Conservation (phyloP, 2,113 vertebrate genomes). For the Anhinga anhinga region DNA sequence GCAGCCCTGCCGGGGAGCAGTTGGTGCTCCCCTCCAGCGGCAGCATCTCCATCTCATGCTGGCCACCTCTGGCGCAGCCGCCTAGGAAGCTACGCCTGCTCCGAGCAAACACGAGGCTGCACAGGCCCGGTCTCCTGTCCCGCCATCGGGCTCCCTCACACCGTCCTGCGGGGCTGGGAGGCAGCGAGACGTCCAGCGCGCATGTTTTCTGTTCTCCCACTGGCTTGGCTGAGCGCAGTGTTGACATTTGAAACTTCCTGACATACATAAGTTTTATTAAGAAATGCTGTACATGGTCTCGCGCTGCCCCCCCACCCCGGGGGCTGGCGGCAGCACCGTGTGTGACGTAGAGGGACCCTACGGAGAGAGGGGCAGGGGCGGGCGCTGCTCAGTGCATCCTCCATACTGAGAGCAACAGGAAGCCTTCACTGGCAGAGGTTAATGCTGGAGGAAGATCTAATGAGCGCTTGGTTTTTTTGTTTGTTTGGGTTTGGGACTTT, state of each 20-base stretch:
- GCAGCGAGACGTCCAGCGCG: accelerated
- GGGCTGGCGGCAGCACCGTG: not conserved
- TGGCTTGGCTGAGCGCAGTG: not conserved
- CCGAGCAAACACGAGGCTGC: accelerated
- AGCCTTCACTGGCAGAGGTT: slow-evolving; percentile 1
- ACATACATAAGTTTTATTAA: slow-evolving; percentile 15
- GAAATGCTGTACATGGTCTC: not conserved
- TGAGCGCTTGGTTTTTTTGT: slow-evolving; percentile 26
- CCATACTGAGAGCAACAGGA: slow-evolving; percentile 12
- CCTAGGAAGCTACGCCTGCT: not conserved
- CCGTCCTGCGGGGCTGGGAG: accelerated
- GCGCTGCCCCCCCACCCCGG: accelerated
- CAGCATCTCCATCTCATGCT: accelerated
- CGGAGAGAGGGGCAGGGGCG: accelerated
- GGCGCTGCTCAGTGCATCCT: not conserved
- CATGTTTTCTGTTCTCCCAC: not conserved
- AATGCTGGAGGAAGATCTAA: slow-evolving; percentile 37
- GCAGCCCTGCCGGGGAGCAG: accelerated
- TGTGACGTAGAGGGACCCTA: not conserved
- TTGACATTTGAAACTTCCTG: slow-evolving; percentile 46
- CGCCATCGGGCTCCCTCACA: accelerated
- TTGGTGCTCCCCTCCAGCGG: accelerated
- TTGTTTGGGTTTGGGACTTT: slow-evolving; percentile 44
- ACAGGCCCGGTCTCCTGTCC: accelerated
- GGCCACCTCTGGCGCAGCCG: accelerated